Conservation (phyloP, 2,888 invertebrate genomes). For the Aproaerema taeniolella region DNA sequence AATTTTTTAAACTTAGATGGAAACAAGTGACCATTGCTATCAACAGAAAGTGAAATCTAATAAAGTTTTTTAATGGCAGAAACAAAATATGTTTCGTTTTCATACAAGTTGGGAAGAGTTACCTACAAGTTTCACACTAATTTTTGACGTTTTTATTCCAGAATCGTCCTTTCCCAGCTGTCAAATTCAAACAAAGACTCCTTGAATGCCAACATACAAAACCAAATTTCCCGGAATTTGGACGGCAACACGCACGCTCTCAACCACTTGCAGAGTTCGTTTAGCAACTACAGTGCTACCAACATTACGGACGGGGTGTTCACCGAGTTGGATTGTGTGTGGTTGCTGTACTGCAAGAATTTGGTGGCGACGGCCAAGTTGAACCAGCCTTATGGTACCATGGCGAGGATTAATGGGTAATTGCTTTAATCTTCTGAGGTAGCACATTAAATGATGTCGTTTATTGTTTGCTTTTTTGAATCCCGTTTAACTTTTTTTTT, state of each 20-base stretch:
- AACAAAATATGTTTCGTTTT: too few relatives aligned
- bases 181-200: constrained; percentile 46
- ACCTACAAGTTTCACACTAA: too few relatives aligned
- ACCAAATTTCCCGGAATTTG: constrained; percentile 51
- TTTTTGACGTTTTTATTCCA: too few relatives aligned
- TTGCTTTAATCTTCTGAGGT: constrained; percentile 14
- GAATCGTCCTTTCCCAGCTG: constrained; percentile 47
- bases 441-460: not conserved
- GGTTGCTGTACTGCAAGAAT: constrained; percentile 78
- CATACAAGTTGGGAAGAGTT: too few relatives aligned
- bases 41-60: too few relatives aligned
- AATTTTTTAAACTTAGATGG: too few relatives aligned
- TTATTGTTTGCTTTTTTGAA: too few relatives aligned
- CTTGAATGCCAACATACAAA: constrained; percentile 36
- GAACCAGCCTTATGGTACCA: constrained; percentile 72
- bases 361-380: constrained; percentile 70
- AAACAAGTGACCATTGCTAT: too few relatives aligned
- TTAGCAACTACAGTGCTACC: constrained; percentile 37
- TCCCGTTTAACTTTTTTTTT: too few relatives aligned
- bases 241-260: constrained; percentile 56
- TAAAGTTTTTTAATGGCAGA: too few relatives aligned
- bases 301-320: constrained; percentile 26
- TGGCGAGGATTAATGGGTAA: constrained; percentile 79
- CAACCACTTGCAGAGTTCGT: constrained; percentile 51
- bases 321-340: constrained; percentile 75